phyloP scores from a whole-genome alignment of 1,140 invertebrate genomes.

The Drosophila neocordata region DNA sequence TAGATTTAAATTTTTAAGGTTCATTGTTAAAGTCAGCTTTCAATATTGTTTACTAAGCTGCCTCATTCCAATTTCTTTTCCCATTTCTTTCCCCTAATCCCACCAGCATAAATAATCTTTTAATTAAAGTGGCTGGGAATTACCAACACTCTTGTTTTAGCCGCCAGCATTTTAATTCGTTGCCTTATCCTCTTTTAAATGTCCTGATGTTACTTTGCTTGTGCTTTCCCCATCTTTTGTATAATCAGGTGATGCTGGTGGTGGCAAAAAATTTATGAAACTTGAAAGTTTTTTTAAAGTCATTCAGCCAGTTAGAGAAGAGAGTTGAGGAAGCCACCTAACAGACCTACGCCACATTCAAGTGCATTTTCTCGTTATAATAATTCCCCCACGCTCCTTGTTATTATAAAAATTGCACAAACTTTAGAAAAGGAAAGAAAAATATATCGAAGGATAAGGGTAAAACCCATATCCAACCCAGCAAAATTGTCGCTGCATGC shows the following conservation, averaged over 20 bases:
- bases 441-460: constrained; percentile 35
- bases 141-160: neutral
- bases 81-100: neutral
- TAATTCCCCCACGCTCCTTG: constrained; percentile 49
- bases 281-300: constrained; percentile 66
- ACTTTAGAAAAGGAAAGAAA: constrained; percentile 41
- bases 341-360: constrained; percentile 43
- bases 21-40: too few species aligned
- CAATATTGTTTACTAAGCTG: neutral
- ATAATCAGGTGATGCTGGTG: neutral
- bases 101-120: neutral
- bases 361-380: constrained; percentile 69
- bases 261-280: constrained; percentile 25
- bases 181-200: neutral
- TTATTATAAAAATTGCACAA: constrained; percentile 57
- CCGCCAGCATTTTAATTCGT: neutral
- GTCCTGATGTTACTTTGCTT: neutral
- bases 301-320: neutral
- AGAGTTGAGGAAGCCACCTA: constrained; percentile 19
- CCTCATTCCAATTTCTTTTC: neutral
- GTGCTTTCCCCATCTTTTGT: neutral
- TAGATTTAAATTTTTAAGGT: too few species aligned
- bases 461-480: constrained; percentile 71
- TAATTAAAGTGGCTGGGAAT: neutral
- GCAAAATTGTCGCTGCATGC: constrained; percentile 71